Percentiles rank a stretch among this genome's conserved stretches.
These are phyloP conservation scores for Scotopteryx bipunctaria DNA, from an alignment of 2,888 invertebrate species.

Conservation along the genomic window DNA sequence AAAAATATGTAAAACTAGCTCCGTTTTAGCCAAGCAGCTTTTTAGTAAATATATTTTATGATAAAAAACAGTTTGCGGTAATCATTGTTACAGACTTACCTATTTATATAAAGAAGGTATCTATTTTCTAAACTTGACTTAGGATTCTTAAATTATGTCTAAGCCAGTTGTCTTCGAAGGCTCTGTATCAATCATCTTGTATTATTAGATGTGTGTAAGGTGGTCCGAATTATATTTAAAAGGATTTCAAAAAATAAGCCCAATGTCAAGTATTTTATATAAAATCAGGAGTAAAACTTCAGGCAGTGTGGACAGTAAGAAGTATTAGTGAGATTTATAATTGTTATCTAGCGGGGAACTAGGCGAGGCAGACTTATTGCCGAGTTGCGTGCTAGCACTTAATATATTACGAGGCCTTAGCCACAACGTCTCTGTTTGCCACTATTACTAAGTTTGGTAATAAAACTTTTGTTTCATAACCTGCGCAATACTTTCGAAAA, in stretches of 20 bases:
- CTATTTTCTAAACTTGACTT: too few relatives aligned
- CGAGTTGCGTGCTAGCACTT: conserved; percentile 71
- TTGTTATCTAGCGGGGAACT: conserved; percentile 70
- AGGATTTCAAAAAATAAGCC: background rate
- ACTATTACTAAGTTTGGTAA: conserved; percentile 68
- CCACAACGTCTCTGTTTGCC: conserved; percentile 74
- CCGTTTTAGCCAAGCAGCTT: too few relatives aligned
- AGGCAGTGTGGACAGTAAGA: conserved; percentile 69
- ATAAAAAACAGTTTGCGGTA: too few relatives aligned
- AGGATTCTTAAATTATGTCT: too few relatives aligned
- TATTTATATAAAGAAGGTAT: too few relatives aligned
- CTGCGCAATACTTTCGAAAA: conserved; percentile 9
- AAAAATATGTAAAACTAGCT: conserved; percentile 1
- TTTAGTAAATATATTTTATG: too few relatives aligned
- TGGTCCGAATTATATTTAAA: background rate
- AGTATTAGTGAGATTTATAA: conserved; percentile 77
- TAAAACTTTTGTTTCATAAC: conserved; percentile 52
- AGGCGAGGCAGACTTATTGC: conserved; percentile 76
- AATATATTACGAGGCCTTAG: conserved; percentile 72
- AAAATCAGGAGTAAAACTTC: conserved; percentile 39
- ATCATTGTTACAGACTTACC: too few relatives aligned
- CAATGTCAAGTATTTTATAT: conserved; percentile 1
- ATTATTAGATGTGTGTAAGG: too few relatives aligned
- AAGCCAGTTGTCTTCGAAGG: too few relatives aligned
- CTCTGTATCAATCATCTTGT: too few relatives aligned